Percentiles rank a stretch among this genome's conserved stretches.
Conservation (phyloP, 2,113 vertebrate species). For the Lophochroa leadbeateri region DNA sequence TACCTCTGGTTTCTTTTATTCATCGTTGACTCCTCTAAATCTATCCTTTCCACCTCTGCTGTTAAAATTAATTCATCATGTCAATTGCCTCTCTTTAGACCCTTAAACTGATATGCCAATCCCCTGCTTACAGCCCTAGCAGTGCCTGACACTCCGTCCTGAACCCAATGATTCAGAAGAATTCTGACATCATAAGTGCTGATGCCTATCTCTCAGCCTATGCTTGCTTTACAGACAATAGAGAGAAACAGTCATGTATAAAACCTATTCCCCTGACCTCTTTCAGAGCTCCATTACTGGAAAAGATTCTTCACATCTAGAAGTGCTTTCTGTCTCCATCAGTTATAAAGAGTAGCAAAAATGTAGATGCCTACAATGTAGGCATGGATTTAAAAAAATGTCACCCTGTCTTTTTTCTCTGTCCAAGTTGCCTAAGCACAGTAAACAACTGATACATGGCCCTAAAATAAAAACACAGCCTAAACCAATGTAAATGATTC, state of each 20-base stretch:
- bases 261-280: not conserved
- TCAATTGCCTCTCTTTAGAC: not conserved
- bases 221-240: not conserved
- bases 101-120: not conserved
- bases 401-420: not conserved
- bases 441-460: not conserved
- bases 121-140: not conserved
- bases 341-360: not conserved
- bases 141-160: not conserved
- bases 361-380: not conserved
- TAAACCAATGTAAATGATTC: not conserved
- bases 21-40: not conserved
- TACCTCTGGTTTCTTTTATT: not conserved
- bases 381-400: not conserved
- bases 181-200: not conserved
- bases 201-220: not conserved
- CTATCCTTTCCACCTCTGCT: not conserved
- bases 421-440: not conserved
- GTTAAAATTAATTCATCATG: not conserved
- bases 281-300: not conserved
- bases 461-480: not conserved
- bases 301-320: not conserved
- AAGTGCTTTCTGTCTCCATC: not conserved
- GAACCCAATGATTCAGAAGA: not conserved
- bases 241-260: not conserved